Evolutionary conservation across 1,140 invertebrate genomes (phyloP).

Genomic region (Eciton burchellii): DNA sequence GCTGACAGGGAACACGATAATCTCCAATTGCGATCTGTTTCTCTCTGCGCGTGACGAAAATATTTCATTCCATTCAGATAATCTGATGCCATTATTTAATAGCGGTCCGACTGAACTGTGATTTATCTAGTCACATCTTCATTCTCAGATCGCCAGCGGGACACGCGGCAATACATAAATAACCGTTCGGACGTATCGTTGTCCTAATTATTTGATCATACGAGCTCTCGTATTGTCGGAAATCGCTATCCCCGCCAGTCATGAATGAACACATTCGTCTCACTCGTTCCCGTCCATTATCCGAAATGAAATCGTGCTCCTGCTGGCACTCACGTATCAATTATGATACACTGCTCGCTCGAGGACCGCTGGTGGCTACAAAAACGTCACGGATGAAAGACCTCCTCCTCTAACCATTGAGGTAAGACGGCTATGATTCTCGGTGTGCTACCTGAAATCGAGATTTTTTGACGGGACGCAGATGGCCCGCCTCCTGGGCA

Average conservation of each 20-base stretch:
- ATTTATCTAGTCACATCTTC: no score
- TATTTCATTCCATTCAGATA: background rate
- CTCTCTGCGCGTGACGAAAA: background rate
- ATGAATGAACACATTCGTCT: background rate
- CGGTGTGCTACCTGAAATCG: constrained; percentile 53
- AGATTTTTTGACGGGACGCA: constrained; percentile 47
- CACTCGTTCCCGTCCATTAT: background rate
- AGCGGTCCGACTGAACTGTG: no score
- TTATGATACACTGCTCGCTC: constrained; percentile 22
- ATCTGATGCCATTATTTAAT: background rate
- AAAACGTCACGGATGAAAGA: constrained; percentile 31
- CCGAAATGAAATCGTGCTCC: constrained; percentile 4
- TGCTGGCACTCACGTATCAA: constrained; percentile 17
- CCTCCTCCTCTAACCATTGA: background rate
- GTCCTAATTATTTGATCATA: background rate
- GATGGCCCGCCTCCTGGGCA: constrained; percentile 28
- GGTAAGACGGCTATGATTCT: constrained; percentile 27
- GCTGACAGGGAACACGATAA: background rate
- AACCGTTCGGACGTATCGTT: background rate
- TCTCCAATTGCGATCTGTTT: background rate
- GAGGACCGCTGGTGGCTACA: constrained; percentile 19
- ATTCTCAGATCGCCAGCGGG: no score
- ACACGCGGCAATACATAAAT: background rate
- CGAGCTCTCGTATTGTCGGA: background rate
- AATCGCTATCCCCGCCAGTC: background rate